These are phyloP conservation scores for Sciurus vulgaris DNA, from an alignment of 2,797 vertebrate genomes.

Conservation along the genomic window DNA sequence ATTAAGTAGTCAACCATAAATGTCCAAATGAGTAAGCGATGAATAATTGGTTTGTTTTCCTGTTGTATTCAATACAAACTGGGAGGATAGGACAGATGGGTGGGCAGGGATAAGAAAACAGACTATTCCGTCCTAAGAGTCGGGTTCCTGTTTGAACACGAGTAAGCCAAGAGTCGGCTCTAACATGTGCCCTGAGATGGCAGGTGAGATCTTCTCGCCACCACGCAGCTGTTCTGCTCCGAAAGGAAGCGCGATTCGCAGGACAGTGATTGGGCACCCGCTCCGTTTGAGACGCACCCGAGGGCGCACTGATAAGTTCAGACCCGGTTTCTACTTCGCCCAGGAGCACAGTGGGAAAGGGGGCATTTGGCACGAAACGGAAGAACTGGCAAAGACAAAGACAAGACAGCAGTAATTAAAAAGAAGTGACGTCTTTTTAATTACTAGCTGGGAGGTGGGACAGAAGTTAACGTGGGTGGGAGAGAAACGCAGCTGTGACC, in stretches of 20 bases:
- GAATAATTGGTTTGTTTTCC: conserved; percentile 24
- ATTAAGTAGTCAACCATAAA: not conserved
- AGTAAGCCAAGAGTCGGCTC: conserved; percentile 31
- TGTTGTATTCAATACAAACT: not conserved
- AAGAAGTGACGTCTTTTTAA: not conserved
- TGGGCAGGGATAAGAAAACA: conserved; percentile 31
- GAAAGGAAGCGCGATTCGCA: conserved; percentile 25
- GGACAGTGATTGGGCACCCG: not conserved
- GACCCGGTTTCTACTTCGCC: not conserved
- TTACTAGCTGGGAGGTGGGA: not conserved
- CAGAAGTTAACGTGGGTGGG: not conserved
- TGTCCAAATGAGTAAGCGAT: conserved; percentile 46
- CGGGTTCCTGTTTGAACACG: not conserved
- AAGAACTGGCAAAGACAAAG: not conserved
- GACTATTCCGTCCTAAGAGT: not conserved
- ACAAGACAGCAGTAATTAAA: not conserved
- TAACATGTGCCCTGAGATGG: conserved; percentile 61
- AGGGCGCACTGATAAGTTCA: not conserved
- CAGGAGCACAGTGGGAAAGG: not conserved
- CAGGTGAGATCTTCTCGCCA: conserved; percentile 33
- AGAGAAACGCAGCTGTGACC: not conserved
- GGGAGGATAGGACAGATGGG: conserved; percentile 48
- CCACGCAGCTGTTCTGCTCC: conserved; percentile 60
- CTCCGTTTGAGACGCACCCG: not conserved
- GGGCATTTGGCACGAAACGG: not conserved